Percentiles rank a stretch among this genome's conserved stretches.
Conservation (phyloP, 2,888 invertebrate species). For the Acrobasis repandana region DNA sequence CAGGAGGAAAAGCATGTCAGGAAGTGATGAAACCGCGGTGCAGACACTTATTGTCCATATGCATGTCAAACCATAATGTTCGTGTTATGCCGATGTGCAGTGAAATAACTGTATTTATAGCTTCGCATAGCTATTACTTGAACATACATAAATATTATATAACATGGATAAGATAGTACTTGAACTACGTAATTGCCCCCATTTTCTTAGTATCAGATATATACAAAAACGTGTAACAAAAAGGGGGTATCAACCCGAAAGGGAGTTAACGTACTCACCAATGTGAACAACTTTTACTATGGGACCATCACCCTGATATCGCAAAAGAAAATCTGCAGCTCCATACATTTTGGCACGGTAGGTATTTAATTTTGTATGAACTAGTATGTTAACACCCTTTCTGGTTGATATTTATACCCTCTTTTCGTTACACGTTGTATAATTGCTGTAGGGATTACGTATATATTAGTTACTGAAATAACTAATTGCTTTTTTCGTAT, state of each 20-base stretch:
- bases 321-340: no score
- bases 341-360: no score
- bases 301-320: no score
- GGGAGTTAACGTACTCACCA: no score
- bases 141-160: not conserved
- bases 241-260: no score
- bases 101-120: not conserved
- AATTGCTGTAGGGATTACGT: not conserved
- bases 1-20: not conserved
- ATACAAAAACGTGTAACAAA: no score
- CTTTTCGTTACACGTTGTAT: no score
- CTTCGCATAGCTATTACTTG: not conserved
- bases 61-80: not conserved
- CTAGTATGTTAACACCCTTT: no score
- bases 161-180: not conserved
- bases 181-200: not conserved
- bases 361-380: no score
- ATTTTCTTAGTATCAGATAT: not conserved
- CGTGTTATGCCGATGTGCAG: not conserved
- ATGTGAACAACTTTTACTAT: no score
- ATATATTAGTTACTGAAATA: not conserved
- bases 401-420: no score
- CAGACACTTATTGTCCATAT: not conserved
- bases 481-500: not conserved
- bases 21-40: constrained; percentile 1